Conservation (phyloP, 2,113 vertebrate genomes). For the Tragelaphus scriptus region DNA sequence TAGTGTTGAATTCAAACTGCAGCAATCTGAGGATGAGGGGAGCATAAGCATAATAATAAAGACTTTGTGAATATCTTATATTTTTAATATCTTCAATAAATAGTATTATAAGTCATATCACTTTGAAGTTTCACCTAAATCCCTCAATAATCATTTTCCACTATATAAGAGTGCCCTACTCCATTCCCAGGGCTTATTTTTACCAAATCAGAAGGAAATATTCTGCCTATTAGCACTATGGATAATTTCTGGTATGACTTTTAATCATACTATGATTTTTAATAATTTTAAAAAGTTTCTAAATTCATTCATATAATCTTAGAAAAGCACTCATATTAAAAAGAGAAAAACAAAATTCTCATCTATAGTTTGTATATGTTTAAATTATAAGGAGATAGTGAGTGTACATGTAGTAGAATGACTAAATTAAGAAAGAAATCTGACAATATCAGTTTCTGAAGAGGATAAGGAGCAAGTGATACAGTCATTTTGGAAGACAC, state of each 20-base stretch:
- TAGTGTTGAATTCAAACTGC: not conserved
- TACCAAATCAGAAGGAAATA: not conserved
- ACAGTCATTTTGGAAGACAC: not conserved
- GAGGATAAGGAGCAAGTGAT: not conserved
- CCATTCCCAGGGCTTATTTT: not conserved
- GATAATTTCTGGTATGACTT: not conserved
- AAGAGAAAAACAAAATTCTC: not conserved
- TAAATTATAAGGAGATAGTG: not conserved
- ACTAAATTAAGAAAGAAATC: not conserved
- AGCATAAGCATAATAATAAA: not conserved
- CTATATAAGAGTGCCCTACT: not conserved
- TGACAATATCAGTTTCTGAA: not conserved
- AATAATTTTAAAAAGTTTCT: not conserved
- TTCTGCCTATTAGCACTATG: not conserved
- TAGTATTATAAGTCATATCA: not conserved
- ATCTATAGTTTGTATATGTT: not conserved
- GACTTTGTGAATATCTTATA: not conserved
- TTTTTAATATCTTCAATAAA: not conserved
- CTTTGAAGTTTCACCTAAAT: not conserved
- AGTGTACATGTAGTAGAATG: not conserved
- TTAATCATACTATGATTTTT: not conserved
- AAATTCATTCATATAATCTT: not conserved
- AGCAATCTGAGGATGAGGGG: not conserved
- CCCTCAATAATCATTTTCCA: not conserved
- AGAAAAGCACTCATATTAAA: not conserved